A percentile compares a stretch with the other conserved stretches of the same genome.
These are phyloP conservation scores for Drosophila pegasa DNA, from an alignment of 2,888 invertebrate species.

Conservation along the genomic window DNA sequence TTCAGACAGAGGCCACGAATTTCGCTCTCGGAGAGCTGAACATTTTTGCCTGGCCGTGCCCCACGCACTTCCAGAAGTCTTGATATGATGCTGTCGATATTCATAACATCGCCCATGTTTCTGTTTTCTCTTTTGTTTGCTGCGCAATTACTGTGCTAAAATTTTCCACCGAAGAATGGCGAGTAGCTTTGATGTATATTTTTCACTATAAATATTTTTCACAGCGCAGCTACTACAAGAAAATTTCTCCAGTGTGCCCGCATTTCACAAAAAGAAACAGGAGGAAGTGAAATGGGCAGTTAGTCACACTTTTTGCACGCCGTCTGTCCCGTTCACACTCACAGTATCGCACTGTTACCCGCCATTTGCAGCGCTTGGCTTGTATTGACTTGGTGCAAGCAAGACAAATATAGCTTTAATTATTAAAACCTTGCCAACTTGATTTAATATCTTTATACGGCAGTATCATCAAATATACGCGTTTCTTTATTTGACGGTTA, in stretches of 20 bases:
- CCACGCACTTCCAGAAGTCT: conserved; percentile 91
- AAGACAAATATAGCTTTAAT: conserved; percentile 6
- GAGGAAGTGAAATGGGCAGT: conserved; percentile 59
- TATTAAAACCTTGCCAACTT: conserved; percentile 28
- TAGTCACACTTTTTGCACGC: conserved; percentile 49
- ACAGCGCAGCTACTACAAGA: conserved; percentile 79
- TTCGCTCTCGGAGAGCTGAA: conserved; percentile 99
- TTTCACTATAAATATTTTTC: conserved; percentile 78
- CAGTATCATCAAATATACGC: neutral
- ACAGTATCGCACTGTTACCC: conserved; percentile 26
- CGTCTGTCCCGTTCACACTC: conserved; percentile 31
- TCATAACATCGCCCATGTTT: conserved; percentile 84
- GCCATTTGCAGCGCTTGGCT: conserved; percentile 49
- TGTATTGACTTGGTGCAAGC: conserved; percentile 27
- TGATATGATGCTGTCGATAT: conserved; percentile 84
- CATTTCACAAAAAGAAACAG: conserved; percentile 58
- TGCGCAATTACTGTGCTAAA: conserved; percentile 54
- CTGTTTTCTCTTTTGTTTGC: conserved; percentile 26
- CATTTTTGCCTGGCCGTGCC: conserved; percentile 99
- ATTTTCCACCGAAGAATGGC: conserved; percentile 58
- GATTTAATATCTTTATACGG: conserved; percentile 4
- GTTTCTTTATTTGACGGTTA: neutral
- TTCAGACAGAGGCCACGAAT: conserved; percentile 98
- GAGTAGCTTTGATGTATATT: conserved; percentile 61
- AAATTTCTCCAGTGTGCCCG: conserved; percentile 77